Evolutionary conservation across 1,140 invertebrate species (phyloP).

Genomic region (Drosophila busckii): DNA sequence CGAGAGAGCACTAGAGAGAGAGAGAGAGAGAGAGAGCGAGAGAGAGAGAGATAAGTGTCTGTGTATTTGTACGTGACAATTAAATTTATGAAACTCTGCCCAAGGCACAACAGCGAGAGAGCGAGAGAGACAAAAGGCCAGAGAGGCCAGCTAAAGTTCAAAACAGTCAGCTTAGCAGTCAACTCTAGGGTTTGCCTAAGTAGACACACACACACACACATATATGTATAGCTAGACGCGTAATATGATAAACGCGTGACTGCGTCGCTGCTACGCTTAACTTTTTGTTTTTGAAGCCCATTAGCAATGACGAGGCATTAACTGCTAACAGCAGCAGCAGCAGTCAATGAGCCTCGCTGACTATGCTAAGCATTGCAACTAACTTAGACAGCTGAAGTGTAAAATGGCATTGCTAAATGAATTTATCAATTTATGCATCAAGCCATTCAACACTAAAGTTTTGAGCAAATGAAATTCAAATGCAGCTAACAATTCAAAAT

Average conservation of each 20-base stretch:
- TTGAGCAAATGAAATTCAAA: too few species aligned
- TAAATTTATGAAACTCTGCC: conserved; percentile 69
- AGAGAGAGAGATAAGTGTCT: conserved; percentile 1
- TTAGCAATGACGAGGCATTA: conserved; percentile 34
- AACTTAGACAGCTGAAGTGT: too few species aligned
- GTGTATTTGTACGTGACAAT: conserved; percentile 65
- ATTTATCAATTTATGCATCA: too few species aligned
- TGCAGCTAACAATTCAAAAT: too few species aligned
- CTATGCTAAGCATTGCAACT: too few species aligned
- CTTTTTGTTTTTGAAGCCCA: too few species aligned
- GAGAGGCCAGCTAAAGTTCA: conserved; percentile 1
- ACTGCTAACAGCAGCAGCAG: conserved; percentile 10
- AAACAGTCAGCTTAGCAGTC: conserved; percentile 39
- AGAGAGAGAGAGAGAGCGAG: conserved; percentile 2
- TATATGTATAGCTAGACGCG: conserved; percentile 1
- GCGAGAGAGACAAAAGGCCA: conserved; percentile 8
- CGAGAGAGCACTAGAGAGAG: conserved; percentile 1
- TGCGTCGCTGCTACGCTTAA: conserved; percentile 37
- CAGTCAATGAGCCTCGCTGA: too few species aligned
- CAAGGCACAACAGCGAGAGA: conserved; percentile 3
- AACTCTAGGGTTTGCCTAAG: conserved; percentile 20
- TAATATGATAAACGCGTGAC: conserved; percentile 58
- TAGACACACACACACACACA: conserved; percentile 10
- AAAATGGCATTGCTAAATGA: too few species aligned
- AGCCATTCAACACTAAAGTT: too few species aligned